These are phyloP conservation scores for Drosophila testacea DNA, from an alignment of 2,888 invertebrate genomes.

Conservation along the genomic window DNA sequence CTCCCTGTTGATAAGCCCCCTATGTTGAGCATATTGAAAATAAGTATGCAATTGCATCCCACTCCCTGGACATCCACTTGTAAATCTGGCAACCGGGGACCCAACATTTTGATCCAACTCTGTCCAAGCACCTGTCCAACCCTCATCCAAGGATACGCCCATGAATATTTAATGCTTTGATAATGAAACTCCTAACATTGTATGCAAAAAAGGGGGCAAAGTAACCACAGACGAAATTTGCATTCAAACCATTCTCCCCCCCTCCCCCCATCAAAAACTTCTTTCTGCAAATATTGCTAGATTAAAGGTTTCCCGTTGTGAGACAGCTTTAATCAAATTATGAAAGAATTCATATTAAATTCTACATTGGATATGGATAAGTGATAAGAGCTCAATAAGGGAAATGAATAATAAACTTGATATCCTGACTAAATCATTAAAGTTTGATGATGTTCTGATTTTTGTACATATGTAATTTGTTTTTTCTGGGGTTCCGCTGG, in stretches of 20 bases:
- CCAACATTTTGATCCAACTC: slow-evolving; percentile 5
- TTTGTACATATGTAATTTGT: too few relatives aligned
- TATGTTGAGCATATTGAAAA: slow-evolving; percentile 49
- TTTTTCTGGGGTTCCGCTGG: too few relatives aligned
- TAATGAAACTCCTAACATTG: slow-evolving; percentile 43
- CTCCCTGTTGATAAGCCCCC: slow-evolving; percentile 6
- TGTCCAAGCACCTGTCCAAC: slow-evolving; percentile 23
- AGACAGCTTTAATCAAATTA: slow-evolving; percentile 8
- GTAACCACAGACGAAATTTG: slow-evolving; percentile 20
- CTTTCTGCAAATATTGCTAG: background rate
- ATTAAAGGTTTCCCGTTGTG: background rate
- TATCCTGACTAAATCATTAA: background rate
- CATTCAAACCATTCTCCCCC: background rate
- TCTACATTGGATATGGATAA: background rate
- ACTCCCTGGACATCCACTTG: slow-evolving; percentile 25
- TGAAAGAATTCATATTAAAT: background rate
- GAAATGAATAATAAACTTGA: background rate
- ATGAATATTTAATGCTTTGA: slow-evolving; percentile 57
- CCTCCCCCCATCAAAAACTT: background rate
- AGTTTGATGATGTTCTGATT: background rate
- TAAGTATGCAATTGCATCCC: slow-evolving; percentile 42
- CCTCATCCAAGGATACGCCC: slow-evolving; percentile 4
- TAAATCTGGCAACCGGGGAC: slow-evolving; percentile 27
- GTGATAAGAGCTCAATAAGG: background rate
- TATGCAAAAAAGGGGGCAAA: background rate